Evolutionary conservation across 2,113 vertebrate species (phyloP).

Genomic region (Tretioscincus oriximinensis): DNA sequence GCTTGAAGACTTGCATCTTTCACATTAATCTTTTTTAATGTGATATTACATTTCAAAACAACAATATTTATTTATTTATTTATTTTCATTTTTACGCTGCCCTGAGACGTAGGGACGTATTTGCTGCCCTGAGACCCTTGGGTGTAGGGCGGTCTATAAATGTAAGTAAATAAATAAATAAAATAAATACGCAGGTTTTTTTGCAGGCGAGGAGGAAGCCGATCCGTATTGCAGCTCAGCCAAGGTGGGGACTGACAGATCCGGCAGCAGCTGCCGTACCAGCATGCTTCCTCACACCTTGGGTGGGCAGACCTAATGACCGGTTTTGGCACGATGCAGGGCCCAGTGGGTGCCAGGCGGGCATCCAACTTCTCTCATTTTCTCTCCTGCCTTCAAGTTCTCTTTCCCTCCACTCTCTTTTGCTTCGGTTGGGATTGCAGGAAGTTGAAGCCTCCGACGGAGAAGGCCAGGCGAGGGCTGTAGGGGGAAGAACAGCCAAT

Average conservation of each 20-base stretch:
- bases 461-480: background rate
- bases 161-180: background rate
- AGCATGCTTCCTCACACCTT: constrained; percentile 55
- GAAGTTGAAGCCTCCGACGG: constrained; percentile 12
- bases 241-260: constrained; percentile 21
- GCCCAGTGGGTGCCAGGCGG: constrained; percentile 37
- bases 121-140: background rate
- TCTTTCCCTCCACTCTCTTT: background rate
- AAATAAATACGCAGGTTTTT: background rate
- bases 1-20: too few relatives aligned
- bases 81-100: too few relatives aligned
- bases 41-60: too few relatives aligned
- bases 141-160: background rate
- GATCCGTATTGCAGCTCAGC: constrained; percentile 34
- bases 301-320: constrained; percentile 53
- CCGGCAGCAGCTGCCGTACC: constrained; percentile 42
- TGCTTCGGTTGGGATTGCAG: constrained; percentile 28
- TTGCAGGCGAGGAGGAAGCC: constrained; percentile 24
- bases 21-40: too few relatives aligned
- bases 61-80: too few relatives aligned
- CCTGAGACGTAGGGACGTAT: too few relatives aligned
- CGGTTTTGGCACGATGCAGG: constrained; percentile 49
- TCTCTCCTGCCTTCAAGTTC: constrained; percentile 24
- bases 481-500: background rate
- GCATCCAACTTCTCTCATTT: constrained; percentile 18